Percentiles rank a stretch among this genome's conserved stretches.
Evolutionary conservation across 2,797 vertebrate species (phyloP).

Genomic region (Gobionotothen gibberifrons): DNA sequence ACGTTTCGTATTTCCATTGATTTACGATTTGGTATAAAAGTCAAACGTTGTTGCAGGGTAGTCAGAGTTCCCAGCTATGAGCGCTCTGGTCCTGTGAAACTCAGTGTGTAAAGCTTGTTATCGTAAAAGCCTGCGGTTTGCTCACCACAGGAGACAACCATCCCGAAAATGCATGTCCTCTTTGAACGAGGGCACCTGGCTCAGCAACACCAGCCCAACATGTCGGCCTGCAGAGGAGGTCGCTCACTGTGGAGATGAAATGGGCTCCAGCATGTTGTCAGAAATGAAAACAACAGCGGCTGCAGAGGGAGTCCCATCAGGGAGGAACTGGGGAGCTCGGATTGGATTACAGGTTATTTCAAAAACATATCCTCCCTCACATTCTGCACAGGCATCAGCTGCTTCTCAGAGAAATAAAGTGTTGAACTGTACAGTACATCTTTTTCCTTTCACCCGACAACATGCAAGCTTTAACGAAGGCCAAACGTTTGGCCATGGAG

Average conservation of each 20-base stretch:
- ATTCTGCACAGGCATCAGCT: constrained; percentile 37
- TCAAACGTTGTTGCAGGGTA: constrained; percentile 8
- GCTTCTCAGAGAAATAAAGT: constrained; percentile 28
- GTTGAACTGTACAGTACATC: background rate
- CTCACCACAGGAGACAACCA: constrained; percentile 20
- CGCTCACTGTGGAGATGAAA: constrained; percentile 46
- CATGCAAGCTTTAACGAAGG: constrained; percentile 28
- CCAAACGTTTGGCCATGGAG: constrained; percentile 33
- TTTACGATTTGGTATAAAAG: constrained; percentile 15
- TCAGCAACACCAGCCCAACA: constrained; percentile 22
- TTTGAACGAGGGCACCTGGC: constrained; percentile 43
- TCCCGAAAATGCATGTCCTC: constrained; percentile 27
- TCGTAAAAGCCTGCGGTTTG: constrained; percentile 33
- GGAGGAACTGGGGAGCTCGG: constrained; percentile 34
- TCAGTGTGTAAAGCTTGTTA: constrained; percentile 28
- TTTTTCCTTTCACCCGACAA: constrained; percentile 38
- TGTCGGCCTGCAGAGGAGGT: constrained; percentile 19
- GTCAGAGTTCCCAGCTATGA: constrained; percentile 6
- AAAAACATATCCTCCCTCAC: constrained; percentile 48
- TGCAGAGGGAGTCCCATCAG: constrained; percentile 49
- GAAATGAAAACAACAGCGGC: constrained; percentile 52
- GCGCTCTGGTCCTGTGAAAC: background rate
- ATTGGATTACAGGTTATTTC: constrained; percentile 58
- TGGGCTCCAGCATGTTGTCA: constrained; percentile 53
- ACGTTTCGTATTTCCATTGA: background rate